Conservation (phyloP, 2,797 vertebrate genomes). For the Bradypus variegatus region DNA sequence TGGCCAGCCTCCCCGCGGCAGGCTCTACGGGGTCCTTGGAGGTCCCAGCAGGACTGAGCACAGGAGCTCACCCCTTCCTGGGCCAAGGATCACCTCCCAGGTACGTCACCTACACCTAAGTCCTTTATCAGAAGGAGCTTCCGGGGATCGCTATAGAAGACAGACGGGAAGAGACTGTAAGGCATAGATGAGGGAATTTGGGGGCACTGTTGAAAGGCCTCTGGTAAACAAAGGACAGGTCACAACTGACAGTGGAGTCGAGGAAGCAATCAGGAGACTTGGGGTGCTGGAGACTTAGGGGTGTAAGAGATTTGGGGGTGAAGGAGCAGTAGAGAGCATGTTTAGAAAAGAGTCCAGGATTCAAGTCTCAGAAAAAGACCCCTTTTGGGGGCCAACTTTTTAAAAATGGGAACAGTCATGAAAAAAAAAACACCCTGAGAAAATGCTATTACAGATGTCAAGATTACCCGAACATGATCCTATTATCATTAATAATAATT, state of each 20-base stretch:
- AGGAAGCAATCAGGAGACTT: too few relatives aligned
- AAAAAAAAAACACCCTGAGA: not conserved
- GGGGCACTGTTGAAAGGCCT: not conserved
- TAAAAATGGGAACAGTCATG: not conserved
- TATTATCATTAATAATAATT: too few relatives aligned
- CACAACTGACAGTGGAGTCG: not conserved
- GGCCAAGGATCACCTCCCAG: not conserved
- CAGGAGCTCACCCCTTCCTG: too few relatives aligned
- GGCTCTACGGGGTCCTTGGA: too few relatives aligned
- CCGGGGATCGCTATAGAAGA: not conserved
- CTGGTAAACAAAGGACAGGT: not conserved
- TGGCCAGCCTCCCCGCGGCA: too few relatives aligned
- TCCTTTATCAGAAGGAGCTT: not conserved
- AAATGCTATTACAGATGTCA: too few relatives aligned
- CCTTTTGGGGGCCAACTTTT: not conserved
- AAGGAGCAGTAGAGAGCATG: rapidly evolving
- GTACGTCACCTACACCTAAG: not conserved
- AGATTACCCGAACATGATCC: not conserved
- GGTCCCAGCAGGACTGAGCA: too few relatives aligned
- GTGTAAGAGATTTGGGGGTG: too few relatives aligned
- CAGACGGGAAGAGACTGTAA: too few relatives aligned
- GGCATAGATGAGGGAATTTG: rapidly evolving
- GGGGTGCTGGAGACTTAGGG: too few relatives aligned
- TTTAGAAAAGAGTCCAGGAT: not conserved
- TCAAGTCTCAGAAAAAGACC: not conserved